Conservation (phyloP, 2,113 vertebrate genomes). For the Spilogale gracilis region DNA sequence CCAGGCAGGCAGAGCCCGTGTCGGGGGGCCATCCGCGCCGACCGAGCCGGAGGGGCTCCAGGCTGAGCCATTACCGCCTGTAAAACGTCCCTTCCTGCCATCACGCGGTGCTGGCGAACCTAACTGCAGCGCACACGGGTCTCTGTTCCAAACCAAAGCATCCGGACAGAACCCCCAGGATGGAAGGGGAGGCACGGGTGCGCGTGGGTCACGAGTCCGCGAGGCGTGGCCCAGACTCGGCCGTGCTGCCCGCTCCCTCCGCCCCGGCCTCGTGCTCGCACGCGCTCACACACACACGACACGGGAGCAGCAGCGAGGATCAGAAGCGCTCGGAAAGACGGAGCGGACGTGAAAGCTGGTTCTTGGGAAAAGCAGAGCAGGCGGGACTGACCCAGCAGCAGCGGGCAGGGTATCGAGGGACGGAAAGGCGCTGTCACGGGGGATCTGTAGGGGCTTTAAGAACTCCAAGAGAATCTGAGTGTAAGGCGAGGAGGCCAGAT, state of each 20-base stretch:
- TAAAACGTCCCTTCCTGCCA: rapidly evolving
- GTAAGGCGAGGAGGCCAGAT: neutral
- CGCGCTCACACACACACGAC: no score
- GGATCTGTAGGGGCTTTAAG: neutral
- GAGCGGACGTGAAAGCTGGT: neutral
- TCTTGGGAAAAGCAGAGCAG: neutral
- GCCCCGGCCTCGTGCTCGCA: neutral
- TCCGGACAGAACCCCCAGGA: neutral
- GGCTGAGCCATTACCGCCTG: no score
- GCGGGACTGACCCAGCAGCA: neutral
- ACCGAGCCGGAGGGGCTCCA: no score
- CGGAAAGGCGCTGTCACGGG: neutral
- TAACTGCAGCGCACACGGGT: neutral
- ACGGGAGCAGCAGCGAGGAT: no score
- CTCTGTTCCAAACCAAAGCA: neutral
- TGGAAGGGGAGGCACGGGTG: neutral
- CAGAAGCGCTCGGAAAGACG: neutral
- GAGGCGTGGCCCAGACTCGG: neutral
- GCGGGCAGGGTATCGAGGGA: neutral
- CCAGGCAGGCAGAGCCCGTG: neutral
- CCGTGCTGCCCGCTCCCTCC: neutral
- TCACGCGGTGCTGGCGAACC: no score
- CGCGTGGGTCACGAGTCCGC: neutral
- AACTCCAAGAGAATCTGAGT: neutral
- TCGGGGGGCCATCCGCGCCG: neutral